These are phyloP conservation scores for Anguilla obscura DNA, from an alignment of 2,797 vertebrate species.

Conservation along the genomic window DNA sequence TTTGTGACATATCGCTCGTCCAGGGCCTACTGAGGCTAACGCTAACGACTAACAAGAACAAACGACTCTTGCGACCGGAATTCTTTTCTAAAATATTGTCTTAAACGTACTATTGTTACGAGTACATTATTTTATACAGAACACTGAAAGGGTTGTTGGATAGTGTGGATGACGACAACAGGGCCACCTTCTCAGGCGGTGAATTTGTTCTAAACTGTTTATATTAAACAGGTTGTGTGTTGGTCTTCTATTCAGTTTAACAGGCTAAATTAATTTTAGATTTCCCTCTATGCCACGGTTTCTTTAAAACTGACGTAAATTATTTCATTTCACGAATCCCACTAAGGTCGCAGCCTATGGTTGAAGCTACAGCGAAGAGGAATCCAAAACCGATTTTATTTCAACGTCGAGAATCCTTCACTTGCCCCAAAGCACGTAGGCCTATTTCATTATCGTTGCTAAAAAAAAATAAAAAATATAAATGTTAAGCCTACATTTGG, in stretches of 20 bases:
- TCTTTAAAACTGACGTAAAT: conserved; percentile 7
- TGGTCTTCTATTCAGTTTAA: not conserved
- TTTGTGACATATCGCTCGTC: conserved; percentile 34
- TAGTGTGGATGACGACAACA: conserved; percentile 64
- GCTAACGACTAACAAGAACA: not conserved
- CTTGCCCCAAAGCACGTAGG: conserved; percentile 10
- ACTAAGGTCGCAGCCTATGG: not conserved
- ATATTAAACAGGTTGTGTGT: conserved; percentile 35
- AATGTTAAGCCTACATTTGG: conserved; percentile 49
- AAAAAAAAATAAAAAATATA: conserved; percentile 39
- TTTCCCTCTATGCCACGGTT: conserved; percentile 3
- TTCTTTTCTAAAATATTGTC: conserved; percentile 22
- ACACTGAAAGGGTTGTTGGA: conserved; percentile 61
- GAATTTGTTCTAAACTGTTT: conserved; percentile 53
- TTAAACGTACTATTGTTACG: conserved; percentile 43
- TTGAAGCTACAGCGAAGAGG: conserved; percentile 13
- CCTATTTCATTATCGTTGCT: conserved; percentile 26
- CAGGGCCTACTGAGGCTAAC: not conserved
- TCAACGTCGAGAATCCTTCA: conserved; percentile 22
- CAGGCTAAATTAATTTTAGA: not conserved
- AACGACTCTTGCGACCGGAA: not conserved
- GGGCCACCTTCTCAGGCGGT: conserved; percentile 62
- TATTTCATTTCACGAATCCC: conserved; percentile 17
- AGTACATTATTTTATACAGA: conserved; percentile 59
- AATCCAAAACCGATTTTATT: conserved; percentile 30